These are phyloP conservation scores for Melikaiella ostensackeni DNA, from an alignment of 2,888 invertebrate genomes.

Conservation along the genomic window DNA sequence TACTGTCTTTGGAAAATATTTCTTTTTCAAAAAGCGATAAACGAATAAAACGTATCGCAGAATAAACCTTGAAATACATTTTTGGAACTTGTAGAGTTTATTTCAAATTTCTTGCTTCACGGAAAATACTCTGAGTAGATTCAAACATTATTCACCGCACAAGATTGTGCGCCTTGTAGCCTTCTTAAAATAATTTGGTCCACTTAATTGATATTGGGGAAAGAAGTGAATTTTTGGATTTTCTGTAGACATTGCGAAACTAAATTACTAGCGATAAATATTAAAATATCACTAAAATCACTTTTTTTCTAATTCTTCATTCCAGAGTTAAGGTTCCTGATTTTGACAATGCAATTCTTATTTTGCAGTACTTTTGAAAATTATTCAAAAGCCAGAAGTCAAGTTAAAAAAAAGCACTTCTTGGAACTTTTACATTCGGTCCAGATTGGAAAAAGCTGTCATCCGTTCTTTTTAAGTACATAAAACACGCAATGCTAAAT, in stretches of 20 bases:
- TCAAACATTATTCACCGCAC: neutral
- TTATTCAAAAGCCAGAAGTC: neutral
- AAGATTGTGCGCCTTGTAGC: neutral
- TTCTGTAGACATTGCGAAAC: neutral
- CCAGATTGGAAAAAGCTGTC: constrained; percentile 47
- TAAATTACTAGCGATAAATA: constrained; percentile 17
- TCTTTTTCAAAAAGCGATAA: neutral
- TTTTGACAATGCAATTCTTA: neutral
- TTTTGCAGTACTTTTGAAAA: neutral
- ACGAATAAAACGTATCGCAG: neutral
- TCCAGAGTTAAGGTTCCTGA: neutral
- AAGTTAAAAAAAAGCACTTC: neutral
- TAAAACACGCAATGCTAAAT: constrained; percentile 46
- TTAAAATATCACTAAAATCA: constrained; percentile 8
- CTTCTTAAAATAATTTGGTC: constrained; percentile 2
- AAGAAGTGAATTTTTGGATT: neutral
- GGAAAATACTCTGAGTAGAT: neutral
- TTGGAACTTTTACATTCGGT: constrained; percentile 40
- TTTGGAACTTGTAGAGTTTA: neutral
- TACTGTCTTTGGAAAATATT: constrained; percentile 14
- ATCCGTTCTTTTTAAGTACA: constrained; percentile 43
- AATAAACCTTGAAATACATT: neutral
- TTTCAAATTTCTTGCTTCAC: neutral
- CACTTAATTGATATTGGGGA: neutral
- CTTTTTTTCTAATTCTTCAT: neutral